These are phyloP conservation scores for Protomyctophum bolini DNA, from an alignment of 2,113 vertebrate species.

Conservation along the genomic window DNA sequence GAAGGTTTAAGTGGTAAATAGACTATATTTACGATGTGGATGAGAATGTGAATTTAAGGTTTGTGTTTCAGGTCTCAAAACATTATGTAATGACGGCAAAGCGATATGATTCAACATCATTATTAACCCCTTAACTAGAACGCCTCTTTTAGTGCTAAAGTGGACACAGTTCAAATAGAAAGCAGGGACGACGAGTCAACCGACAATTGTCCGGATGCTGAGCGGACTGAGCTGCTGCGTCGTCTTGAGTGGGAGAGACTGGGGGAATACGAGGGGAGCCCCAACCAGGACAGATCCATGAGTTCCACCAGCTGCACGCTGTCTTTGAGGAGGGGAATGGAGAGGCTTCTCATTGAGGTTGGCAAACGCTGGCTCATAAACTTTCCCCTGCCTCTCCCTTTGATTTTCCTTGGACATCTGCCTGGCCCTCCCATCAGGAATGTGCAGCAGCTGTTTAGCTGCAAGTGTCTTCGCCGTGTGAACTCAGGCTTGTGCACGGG, in stretches of 20 bases:
- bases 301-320: slow-evolving; percentile 93
- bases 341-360: slow-evolving; percentile 91
- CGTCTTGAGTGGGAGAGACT: slow-evolving; percentile 57
- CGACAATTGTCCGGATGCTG: slow-evolving; percentile 64
- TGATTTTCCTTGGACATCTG: slow-evolving; percentile 99
- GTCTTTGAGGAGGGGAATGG: slow-evolving; percentile 91
- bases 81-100: slow-evolving; percentile 40
- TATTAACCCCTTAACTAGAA: slow-evolving; percentile 34
- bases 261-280: slow-evolving; percentile 63
- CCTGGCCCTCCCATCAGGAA: slow-evolving; percentile 95
- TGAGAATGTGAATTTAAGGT: slow-evolving; percentile 2
- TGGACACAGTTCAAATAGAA: slow-evolving; percentile 57
- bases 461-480: slow-evolving; percentile 89
- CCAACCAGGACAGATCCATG: slow-evolving; percentile 81
- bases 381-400: slow-evolving; percentile 92
- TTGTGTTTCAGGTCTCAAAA: slow-evolving; percentile 8
- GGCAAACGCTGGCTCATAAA: slow-evolving; percentile 95
- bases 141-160: slow-evolving; percentile 51
- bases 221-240: slow-evolving; percentile 62
- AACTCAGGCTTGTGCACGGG: slow-evolving; percentile 80
- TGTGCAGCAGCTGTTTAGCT: slow-evolving; percentile 96
- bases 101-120: slow-evolving; percentile 41
- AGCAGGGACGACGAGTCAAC: slow-evolving; percentile 59
- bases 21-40: background rate
- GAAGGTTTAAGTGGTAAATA: background rate